A percentile compares a stretch with the other conserved stretches of the same genome.
These are phyloP conservation scores for Chrysolina oricalcia DNA, from an alignment of 2,888 invertebrate genomes.

Conservation along the genomic window DNA sequence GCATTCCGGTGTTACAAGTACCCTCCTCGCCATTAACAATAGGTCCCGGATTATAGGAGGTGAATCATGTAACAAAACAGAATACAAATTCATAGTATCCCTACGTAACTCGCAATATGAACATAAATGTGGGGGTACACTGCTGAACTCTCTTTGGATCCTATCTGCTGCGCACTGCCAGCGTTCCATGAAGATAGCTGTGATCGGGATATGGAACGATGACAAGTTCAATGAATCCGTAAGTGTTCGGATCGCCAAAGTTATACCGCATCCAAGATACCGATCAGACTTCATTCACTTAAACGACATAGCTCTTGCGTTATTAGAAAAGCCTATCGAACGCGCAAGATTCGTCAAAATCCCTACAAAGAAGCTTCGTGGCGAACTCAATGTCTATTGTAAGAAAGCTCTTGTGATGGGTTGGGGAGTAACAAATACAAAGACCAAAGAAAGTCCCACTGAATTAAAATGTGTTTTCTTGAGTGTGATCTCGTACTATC, in stretches of 20 bases:
- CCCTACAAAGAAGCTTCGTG: background rate
- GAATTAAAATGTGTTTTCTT: background rate
- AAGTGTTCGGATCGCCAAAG: background rate
- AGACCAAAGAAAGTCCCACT: no score
- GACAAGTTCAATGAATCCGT: background rate
- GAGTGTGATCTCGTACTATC: background rate
- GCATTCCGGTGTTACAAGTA: background rate
- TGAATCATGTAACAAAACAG: background rate
- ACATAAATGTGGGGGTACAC: slow-evolving; percentile 10
- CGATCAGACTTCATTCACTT: background rate
- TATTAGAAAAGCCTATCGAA: background rate
- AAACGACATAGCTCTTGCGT: background rate
- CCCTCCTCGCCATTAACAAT: background rate
- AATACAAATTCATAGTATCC: slow-evolving; percentile 9
- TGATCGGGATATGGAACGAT: background rate
- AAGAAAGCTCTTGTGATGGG: background rate
- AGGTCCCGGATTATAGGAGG: slow-evolving; percentile 20
- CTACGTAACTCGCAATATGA: background rate
- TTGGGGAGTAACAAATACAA: background rate
- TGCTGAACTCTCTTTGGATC: slow-evolving; percentile 16
- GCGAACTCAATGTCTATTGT: background rate
- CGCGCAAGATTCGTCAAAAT: background rate
- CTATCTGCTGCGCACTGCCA: slow-evolving; percentile 27
- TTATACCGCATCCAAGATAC: background rate
- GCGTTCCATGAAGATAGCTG: background rate